Evolutionary conservation across 1,140 invertebrate genomes (phyloP).

Genomic region (Proales similis): DNA sequence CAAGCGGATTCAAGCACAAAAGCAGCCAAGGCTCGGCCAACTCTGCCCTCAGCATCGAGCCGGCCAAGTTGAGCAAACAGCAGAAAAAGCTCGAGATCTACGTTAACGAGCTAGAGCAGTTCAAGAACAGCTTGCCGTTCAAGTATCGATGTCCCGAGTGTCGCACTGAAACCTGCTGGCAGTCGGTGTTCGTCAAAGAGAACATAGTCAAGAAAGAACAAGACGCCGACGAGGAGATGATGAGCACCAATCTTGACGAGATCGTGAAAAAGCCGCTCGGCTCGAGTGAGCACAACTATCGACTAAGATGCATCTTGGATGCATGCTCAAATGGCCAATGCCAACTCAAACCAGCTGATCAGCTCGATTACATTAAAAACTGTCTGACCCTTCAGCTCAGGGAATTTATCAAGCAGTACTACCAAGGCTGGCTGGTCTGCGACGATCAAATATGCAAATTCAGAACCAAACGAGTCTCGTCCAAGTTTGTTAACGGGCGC

Average conservation of each 20-base stretch:
- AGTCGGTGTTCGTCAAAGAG: constrained; percentile 4
- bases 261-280: constrained; percentile 2
- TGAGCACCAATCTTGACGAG: constrained; percentile 18
- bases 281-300: too few species aligned
- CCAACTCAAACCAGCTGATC: constrained; percentile 2
- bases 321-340: constrained; percentile 22
- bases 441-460: constrained; percentile 36
- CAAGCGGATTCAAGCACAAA: constrained; percentile 15
- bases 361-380: constrained; percentile 23
- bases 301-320: constrained; percentile 34
- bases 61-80: constrained; percentile 16
- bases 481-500: constrained; percentile 29
- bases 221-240: constrained; percentile 23
- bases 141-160: constrained; percentile 17
- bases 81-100: constrained; percentile 34
- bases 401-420: constrained; percentile 29
- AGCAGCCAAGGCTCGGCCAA: background rate
- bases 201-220: constrained; percentile 21
- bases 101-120: constrained; percentile 31
- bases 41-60: constrained; percentile 13
- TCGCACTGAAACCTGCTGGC: constrained; percentile 23
- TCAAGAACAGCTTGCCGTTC: constrained; percentile 15
- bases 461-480: constrained; percentile 23
- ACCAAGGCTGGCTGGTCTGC: constrained; percentile 36
- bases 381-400: constrained; percentile 9